Base-by-base conservation (phyloP, 2,888 invertebrate genomes). In the Ligdia adustata region DNA sequence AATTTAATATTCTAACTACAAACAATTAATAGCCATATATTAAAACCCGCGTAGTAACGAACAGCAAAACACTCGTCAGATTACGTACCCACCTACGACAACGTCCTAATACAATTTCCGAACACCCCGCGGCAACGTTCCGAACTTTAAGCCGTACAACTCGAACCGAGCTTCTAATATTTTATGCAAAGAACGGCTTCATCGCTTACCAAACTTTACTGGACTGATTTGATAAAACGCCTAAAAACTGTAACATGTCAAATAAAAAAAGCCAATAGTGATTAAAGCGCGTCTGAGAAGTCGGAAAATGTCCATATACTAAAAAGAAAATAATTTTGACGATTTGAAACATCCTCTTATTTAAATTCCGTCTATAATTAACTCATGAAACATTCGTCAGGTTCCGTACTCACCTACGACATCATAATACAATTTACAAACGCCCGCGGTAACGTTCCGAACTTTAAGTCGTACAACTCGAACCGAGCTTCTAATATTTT, bases 131-230 rank as follows among this genome's bases (percentile, higher is more conserved):
- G 48, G 48, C 28, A 12, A 2, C 42, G 47, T 20, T 13, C 29
- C 9, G 5, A 49, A 43, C 38, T 49, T 37, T 24, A 16, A 9
- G 3, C 45, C 27, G 44, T 45, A 31, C 33, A 35, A 45, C 40
- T 41, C 38, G 20, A 41, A 29, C 40, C 14, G 2, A 37, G 39
- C 40, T 4, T 27, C 51, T 82, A 80, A 85, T 85, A 86, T 82
- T 82, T 87, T 84, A 87, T 85, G 85, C 85, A 85, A 86, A 85
- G 83, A 81, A 75, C 57, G n/a, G n/a, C n/a, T n/a, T n/a, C n/a
- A n/a, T n/a, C n/a, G n/a, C n/a, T n/a, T n/a, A n/a, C n/a, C n/a
- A n/a, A n/a, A n/a, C n/a, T n/a, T n/a, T n/a, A n/a, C n/a, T n/a
- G n/a, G n/a, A n/a, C n/a, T n/a, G n/a, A n/a, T n/a, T n/a, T n/a